Base-by-base conservation (phyloP, 1,140 invertebrate species). In the Melipona quadrifasciata region DNA sequence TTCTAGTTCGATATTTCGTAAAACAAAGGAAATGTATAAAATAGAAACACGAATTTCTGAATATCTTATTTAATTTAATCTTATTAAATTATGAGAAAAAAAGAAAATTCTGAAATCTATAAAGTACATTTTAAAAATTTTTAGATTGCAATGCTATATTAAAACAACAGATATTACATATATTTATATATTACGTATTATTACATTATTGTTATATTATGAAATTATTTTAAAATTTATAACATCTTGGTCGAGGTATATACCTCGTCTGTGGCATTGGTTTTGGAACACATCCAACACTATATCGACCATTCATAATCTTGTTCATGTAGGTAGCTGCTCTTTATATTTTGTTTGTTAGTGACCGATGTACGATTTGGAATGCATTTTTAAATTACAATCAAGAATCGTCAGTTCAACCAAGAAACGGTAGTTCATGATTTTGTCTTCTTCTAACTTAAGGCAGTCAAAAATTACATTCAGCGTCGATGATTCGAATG, bases 341-440 rank as follows among this genome's bases (percentile, higher is more conserved):
- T 82, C 80, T 82, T 75, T 1, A 24, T 67, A 75, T 27, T 39
- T 76, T 55, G 61, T 73, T 80, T 21, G 53, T 67, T 64, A 82
- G 34, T 82, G 81, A 55, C 55, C 14, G n/a, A 57, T 34, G 24
- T 34, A n/a, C 27, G 53, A 82, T 58, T 68, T 58, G 14, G n/a
- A 77, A 39, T 70, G 27, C 24, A 82, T 31, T 61, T 61, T 77
- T 57, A 47, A 70, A 83, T 27, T 74, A 31, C 34, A 61, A 14
- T 17, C 17, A 12, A 67, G 64, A 57, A 55, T 67, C 64, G 39
- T 77, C 31, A 10, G 64, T 77, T n/a, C n/a, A n/a, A n/a, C n/a
- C n/a, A n/a, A n/a, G n/a, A 64, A 77, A 68, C 64, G 65, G 57
- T 82, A 75, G 47, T 64, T 55, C 53, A 68, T 55, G 64, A 83